Evolutionary conservation across 2,888 invertebrate genomes (phyloP), one percentile per base, ranked within the genome.

Genomic region (Pachliopta kotzebuea): DNA sequence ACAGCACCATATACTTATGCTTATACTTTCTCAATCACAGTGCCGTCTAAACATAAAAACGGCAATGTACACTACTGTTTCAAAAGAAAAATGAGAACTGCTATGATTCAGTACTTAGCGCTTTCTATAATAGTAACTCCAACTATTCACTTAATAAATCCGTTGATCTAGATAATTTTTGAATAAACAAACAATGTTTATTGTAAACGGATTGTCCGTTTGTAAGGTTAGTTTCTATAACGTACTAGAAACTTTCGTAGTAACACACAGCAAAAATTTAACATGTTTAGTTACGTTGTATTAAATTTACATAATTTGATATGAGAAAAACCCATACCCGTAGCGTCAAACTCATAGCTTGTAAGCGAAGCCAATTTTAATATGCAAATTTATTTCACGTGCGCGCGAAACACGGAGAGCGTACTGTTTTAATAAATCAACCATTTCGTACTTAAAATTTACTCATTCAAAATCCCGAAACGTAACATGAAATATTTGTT

Each of bases 341-440:
- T 53, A 57, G 9, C 37, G 52, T 52, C 52, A 20, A 62, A 62
- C 57, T 62, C 57, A 57, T 57, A 57, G 52, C 62, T 53, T 56
- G 62, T 62, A 53, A 62, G 57, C 57, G 52, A 62, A 62, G 37
- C 57, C 62, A 62, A 57, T 62, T 62, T 62, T 62, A 62, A 52
- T 62, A 62, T 62, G 62, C 57, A 62, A 62, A 62, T 62, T 57
- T 62, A 53, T 53, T 57, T 62, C 52, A 57, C 56, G 53, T 62
- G 52, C 62, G 52, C 42, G 57, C 57, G 52, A 57, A 57, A 37
- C 45, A 49, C 29, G 56, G 37, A 26, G 42, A 21, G 42, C 42
- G 42, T 56, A 57, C 57, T 52, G 52, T 26, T 53, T 42, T 53
- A 26, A 62, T 57, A 62, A 62, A 50, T 52, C 56, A 57, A 37